phyloP scores from a whole-genome alignment of 2,797 vertebrate species.

The Moxostoma hubbsi region DNA sequence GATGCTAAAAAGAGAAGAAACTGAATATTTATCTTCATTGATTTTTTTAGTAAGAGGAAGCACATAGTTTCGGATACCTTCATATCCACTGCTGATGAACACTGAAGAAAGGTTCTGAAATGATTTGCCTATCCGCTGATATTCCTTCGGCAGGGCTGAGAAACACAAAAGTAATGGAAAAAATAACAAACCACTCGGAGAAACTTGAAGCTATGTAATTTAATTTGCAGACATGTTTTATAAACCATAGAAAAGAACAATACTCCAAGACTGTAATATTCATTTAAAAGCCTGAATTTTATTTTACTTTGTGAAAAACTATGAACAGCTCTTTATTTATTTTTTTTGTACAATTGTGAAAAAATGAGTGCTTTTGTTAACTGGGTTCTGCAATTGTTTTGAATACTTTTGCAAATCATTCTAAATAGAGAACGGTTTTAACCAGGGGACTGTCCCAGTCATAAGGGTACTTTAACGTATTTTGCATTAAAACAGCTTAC shows the following conservation, averaged over 20 bases:
- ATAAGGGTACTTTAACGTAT: neutral
- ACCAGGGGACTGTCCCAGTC: neutral
- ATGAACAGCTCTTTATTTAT: no score
- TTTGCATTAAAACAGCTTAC: neutral
- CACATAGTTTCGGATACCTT: conserved; percentile 79
- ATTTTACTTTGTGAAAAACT: no score
- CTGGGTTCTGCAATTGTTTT: no score
- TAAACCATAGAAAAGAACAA: neutral
- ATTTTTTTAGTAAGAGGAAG: conserved; percentile 21
- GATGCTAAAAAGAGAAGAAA: conserved; percentile 2
- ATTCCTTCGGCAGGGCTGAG: conserved; percentile 95
- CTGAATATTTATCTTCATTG: neutral
- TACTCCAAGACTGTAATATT: neutral
- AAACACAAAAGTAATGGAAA: conserved; percentile 17
- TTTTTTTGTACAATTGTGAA: no score
- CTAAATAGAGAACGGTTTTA: neutral
- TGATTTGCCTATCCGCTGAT: conserved; percentile 97
- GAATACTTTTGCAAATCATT: no score
- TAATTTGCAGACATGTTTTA: neutral
- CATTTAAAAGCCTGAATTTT: no score
- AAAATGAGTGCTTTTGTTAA: no score
- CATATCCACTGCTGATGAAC: conserved; percentile 93
- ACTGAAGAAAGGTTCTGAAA: conserved; percentile 93
- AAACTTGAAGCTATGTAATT: neutral
- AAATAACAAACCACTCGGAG: neutral